Evolutionary conservation across 2,888 invertebrate genomes (phyloP).

Genomic region (Trissolcus brochymenae): DNA sequence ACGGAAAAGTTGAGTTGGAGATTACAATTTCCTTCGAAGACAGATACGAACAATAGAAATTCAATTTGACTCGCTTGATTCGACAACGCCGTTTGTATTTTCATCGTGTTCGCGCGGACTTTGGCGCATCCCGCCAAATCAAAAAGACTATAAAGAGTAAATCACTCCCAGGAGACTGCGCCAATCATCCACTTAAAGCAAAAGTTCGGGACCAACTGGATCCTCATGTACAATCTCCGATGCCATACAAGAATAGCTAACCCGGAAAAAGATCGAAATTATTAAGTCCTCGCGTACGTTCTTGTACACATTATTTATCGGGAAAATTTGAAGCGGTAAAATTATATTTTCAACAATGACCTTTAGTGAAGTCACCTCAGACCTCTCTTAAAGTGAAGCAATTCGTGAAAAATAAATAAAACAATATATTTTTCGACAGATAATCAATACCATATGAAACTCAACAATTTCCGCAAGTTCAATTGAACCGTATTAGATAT

Average conservation of each 20-base stretch:
- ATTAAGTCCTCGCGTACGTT: slow-evolving; percentile 40
- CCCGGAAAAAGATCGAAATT: slow-evolving; percentile 54
- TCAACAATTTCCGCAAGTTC: too few relatives aligned
- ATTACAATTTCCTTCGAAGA: slow-evolving; percentile 63
- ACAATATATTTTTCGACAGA: too few relatives aligned
- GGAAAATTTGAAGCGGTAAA: background rate
- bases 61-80: slow-evolving; percentile 61
- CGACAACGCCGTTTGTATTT: slow-evolving; percentile 44
- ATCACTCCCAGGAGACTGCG: slow-evolving; percentile 70
- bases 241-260: slow-evolving; percentile 20
- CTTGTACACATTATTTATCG: slow-evolving; percentile 36
- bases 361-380: slow-evolving; percentile 22
- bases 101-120: slow-evolving; percentile 33
- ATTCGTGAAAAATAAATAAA: too few relatives aligned
- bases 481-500: too few relatives aligned
- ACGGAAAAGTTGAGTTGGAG: slow-evolving; percentile 42
- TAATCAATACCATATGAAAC: too few relatives aligned
- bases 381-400: too few relatives aligned
- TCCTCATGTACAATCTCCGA: slow-evolving; percentile 22
- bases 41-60: slow-evolving; percentile 55
- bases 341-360: slow-evolving; percentile 10
- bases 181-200: slow-evolving; percentile 70
- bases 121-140: slow-evolving; percentile 57
- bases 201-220: slow-evolving; percentile 55
- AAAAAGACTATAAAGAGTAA: slow-evolving; percentile 64